Evolutionary conservation across 2,797 vertebrate genomes (phyloP).

Genomic region (Oceanodroma leucorhoa): DNA sequence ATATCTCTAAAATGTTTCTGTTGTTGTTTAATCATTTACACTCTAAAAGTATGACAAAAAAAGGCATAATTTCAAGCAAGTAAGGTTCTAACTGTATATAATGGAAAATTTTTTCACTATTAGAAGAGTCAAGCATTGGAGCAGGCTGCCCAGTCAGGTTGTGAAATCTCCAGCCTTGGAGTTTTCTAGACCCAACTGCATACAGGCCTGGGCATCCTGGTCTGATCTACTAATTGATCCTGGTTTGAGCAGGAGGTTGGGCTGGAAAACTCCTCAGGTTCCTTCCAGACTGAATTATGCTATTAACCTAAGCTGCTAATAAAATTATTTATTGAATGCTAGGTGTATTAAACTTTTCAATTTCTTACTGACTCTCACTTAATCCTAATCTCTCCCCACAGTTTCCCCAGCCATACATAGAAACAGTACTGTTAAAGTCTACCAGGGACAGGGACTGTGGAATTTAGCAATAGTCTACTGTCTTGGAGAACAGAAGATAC

Average conservation of each 20-base stretch:
- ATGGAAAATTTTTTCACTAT: not conserved
- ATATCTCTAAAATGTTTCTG: not conserved
- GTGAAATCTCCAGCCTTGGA: not conserved
- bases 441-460: not conserved
- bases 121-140: not conserved
- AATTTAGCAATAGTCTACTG: rapidly evolving
- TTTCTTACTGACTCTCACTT: not conserved
- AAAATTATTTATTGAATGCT: not conserved
- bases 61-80: not conserved
- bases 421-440: not conserved
- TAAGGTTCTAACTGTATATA: not conserved
- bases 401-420: not conserved
- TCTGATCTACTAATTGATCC: not conserved
- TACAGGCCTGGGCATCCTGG: not conserved
- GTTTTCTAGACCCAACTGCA: not conserved
- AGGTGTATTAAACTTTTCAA: not conserved
- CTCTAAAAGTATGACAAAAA: not conserved
- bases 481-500: not conserved
- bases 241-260: not conserved
- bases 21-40: not conserved
- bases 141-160: not conserved
- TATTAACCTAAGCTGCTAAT: not conserved
- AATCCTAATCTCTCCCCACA: not conserved
- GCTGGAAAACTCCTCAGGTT: not conserved
- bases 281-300: not conserved